A percentile compares a stretch with the other conserved stretches of the same genome.
Conservation (phyloP, 1,140 invertebrate genomes). For the Marisa cornuarietis region DNA sequence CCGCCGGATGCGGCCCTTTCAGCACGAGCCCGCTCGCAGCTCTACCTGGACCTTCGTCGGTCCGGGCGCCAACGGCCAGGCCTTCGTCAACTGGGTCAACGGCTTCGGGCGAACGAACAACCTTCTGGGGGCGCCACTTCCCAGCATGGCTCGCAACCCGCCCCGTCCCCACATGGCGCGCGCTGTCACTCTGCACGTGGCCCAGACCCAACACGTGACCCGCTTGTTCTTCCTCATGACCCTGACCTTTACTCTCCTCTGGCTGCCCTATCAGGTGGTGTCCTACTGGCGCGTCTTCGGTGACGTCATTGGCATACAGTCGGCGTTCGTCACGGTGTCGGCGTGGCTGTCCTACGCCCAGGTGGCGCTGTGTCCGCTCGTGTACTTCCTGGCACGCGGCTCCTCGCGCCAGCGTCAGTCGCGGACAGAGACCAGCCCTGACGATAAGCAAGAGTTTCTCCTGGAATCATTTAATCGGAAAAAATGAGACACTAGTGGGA, state of each 20-base stretch:
- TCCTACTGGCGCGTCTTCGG: constrained; percentile 48
- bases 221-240: constrained; percentile 51
- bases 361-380: constrained; percentile 50
- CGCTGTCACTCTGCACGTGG: constrained; percentile 45
- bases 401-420: constrained; percentile 16
- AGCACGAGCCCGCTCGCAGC: constrained; percentile 49
- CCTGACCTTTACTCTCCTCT: constrained; percentile 38
- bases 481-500: constrained; percentile 3
- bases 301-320: constrained; percentile 23
- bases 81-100: constrained; percentile 56
- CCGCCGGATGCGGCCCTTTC: constrained; percentile 54
- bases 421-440: constrained; percentile 18
- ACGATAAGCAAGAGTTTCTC: constrained; percentile 36
- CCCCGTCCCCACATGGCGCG: constrained; percentile 42
- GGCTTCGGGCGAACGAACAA: constrained; percentile 33
- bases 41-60: constrained; percentile 59
- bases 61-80: constrained; percentile 53
- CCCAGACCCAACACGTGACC: constrained; percentile 54
- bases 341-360: constrained; percentile 52
- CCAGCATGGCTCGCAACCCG: constrained; percentile 39
- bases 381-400: constrained; percentile 38
- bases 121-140: constrained; percentile 22
- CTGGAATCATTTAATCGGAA: constrained; percentile 31
- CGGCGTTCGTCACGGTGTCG: constrained; percentile 37
- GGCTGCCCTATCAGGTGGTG: constrained; percentile 52